Base-by-base conservation (phyloP, 2,113 vertebrate species). In the Arothron firmamentum region DNA sequence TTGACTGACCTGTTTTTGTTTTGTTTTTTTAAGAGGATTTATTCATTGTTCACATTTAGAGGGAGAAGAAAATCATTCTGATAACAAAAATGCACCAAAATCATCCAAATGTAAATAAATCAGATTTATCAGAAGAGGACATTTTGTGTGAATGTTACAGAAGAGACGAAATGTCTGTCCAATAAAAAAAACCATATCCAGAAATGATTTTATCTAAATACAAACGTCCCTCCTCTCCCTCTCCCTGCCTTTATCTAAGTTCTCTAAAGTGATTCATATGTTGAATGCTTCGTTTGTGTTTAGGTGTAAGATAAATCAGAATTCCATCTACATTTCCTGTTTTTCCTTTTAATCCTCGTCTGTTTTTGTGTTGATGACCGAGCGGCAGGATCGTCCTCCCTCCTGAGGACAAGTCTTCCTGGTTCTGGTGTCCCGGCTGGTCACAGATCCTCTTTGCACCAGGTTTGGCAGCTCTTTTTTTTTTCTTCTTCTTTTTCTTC, bases 11-110 rank as follows among this genome's bases (percentile, higher is more conserved):
- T 88, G 65, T 72, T 56, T 64, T n/a, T 57, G 78, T 79, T 59
- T 45, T 14, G 2, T 74, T 81, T 45, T 59, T 63, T 58, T 76
- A 79, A 49, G 74, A 72, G 79, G 56, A 57, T 68, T 75, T 58
- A 82, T 66, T 59, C 71, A 84, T 78, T 70, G 65, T 82, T 72
- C 87, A 87, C 90, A 89, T 91, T 87, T 89, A 90, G 34, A 70
- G 56, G 77, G 72, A 79, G 72, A 80, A 78, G 79, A 65, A 52
- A 80, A 83, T 81, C 83, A 76, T 85, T 79, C 72, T 16, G 60
- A 46, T 67, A 57, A 63, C 25, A 28, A 28, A 28, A 28, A 28
- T 5, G 3, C 34, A 38, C 34, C 34, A 38, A 38, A 38, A 11
- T 38, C 34, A 9, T 10, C 34, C 11, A 9, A 9, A 12, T 38